Evolutionary conservation across 1,140 invertebrate species (phyloP).

Genomic region (Drosophila bocqueti): DNA sequence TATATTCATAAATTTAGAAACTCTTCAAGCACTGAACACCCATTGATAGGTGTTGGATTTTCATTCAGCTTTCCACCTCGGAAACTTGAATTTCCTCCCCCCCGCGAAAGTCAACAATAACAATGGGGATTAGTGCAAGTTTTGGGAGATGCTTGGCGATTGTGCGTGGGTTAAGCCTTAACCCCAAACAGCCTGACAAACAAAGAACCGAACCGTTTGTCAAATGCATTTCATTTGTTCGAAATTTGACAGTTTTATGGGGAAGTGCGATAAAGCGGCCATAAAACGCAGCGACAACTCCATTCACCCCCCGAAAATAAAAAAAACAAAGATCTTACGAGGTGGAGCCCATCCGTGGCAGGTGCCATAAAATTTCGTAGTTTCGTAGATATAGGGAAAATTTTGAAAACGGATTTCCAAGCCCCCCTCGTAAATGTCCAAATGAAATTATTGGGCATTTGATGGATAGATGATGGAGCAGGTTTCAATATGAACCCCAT

Average conservation of each 20-base stretch:
- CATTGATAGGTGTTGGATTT: not conserved
- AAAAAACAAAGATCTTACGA: slow-evolving; percentile 19
- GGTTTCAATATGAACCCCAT: not conserved
- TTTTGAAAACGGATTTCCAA: slow-evolving; percentile 20
- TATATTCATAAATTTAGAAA: not conserved
- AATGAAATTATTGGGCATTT: slow-evolving; percentile 29
- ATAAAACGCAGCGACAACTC: slow-evolving; percentile 54
- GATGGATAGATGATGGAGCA: slow-evolving; percentile 22
- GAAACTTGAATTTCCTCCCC: not conserved
- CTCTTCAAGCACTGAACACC: not conserved
- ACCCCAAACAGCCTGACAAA: slow-evolving; percentile 3
- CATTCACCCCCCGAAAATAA: slow-evolving; percentile 2
- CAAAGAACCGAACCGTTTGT: slow-evolving; percentile 40
- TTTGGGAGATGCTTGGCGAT: not conserved
- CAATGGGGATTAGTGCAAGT: slow-evolving; percentile 10
- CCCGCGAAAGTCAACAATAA: slow-evolving; percentile 13
- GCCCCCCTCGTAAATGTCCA: slow-evolving; percentile 34
- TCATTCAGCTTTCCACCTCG: not conserved
- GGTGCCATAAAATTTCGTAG: slow-evolving; percentile 42
- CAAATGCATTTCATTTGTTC: slow-evolving; percentile 54
- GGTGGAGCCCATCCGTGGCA: slow-evolving; percentile 32
- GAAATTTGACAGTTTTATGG: slow-evolving; percentile 58
- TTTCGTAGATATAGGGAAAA: slow-evolving; percentile 2
- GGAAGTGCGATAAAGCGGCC: slow-evolving; percentile 39
- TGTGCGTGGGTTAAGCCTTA: slow-evolving; percentile 35